A percentile compares a stretch with the other conserved stretches of the same genome.
Evolutionary conservation across 2,113 vertebrate species (phyloP).

Genomic region (Channa maculata): DNA sequence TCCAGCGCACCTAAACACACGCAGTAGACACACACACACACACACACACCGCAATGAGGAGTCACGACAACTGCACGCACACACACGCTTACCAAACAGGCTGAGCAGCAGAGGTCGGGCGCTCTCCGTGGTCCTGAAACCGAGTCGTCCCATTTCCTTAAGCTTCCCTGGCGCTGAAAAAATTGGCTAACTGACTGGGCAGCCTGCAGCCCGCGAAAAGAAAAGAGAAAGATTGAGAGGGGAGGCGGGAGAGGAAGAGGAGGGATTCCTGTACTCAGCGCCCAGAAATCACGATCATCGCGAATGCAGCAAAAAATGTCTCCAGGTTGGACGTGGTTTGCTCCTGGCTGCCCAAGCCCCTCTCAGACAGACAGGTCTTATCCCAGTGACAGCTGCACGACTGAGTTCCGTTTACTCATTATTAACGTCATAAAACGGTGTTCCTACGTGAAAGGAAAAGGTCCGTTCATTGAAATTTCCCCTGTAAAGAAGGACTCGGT

Average conservation of each 20-base stretch:
- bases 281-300: constrained; percentile 76
- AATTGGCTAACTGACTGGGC: constrained; percentile 34
- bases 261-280: constrained; percentile 68
- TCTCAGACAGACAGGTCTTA: constrained; percentile 45
- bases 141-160: constrained; percentile 70
- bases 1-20: neutral
- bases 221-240: constrained; percentile 39
- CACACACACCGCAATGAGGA: constrained; percentile 12
- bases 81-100: constrained; percentile 72
- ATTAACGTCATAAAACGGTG: neutral
- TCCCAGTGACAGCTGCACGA: constrained; percentile 31
- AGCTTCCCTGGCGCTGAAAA: constrained; percentile 55
- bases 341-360: constrained; percentile 42
- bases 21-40: neutral
- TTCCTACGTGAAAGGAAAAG: neutral
- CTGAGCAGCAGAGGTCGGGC: constrained; percentile 65
- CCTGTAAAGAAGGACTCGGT: constrained; percentile 12
- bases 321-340: constrained; percentile 74
- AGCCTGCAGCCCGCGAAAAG: constrained; percentile 56
- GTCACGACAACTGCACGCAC: constrained; percentile 31
- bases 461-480: constrained; percentile 15
- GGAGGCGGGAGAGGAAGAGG: constrained; percentile 28
- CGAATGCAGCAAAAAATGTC: constrained; percentile 73
- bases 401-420: constrained; percentile 32
- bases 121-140: constrained; percentile 82